phyloP scores from a whole-genome alignment of 1,140 invertebrate species.

The Drosophila azteca region DNA sequence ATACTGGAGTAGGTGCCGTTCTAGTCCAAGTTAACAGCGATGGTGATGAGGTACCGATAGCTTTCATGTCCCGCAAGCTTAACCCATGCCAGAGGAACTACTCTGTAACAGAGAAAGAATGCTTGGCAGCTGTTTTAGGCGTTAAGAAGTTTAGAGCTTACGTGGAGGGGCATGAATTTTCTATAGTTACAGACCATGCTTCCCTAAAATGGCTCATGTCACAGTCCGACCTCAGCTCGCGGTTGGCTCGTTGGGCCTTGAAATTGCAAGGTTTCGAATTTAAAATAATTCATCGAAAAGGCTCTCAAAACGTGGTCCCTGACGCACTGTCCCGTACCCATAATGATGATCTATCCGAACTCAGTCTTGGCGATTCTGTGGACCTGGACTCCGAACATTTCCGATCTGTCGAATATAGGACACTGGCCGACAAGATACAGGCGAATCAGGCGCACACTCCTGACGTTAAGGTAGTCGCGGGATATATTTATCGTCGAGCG shows the following conservation, averaged over 20 bases:
- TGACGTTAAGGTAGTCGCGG: constrained; percentile 2
- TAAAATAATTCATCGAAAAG: constrained; percentile 2
- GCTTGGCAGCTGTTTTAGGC: constrained; percentile 1
- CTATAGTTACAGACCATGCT: too few species aligned
- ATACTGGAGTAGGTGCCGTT: constrained; percentile 8
- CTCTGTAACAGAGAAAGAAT: neutral
- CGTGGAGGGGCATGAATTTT: neutral
- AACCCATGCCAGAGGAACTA: constrained; percentile 8
- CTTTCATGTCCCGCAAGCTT: neutral
- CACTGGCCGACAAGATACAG: neutral
- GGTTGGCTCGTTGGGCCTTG: too few species aligned
- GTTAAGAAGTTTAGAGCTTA: constrained; percentile 14
- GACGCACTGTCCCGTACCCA: neutral
- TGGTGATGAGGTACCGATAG: neutral
- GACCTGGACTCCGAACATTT: too few species aligned
- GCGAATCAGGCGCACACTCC: neutral
- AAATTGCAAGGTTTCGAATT: constrained; percentile 3
- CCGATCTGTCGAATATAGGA: neutral
- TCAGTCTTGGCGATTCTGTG: too few species aligned
- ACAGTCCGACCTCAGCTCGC: too few species aligned
- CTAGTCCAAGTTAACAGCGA: constrained; percentile 3
- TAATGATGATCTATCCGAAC: too few species aligned
- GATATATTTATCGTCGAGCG: constrained; percentile 1
- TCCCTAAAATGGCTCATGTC: too few species aligned
- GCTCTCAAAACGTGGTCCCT: neutral